Evolutionary conservation across 1,140 invertebrate species (phyloP).

Genomic region (Stenopsyche tienmushanensis): DNA sequence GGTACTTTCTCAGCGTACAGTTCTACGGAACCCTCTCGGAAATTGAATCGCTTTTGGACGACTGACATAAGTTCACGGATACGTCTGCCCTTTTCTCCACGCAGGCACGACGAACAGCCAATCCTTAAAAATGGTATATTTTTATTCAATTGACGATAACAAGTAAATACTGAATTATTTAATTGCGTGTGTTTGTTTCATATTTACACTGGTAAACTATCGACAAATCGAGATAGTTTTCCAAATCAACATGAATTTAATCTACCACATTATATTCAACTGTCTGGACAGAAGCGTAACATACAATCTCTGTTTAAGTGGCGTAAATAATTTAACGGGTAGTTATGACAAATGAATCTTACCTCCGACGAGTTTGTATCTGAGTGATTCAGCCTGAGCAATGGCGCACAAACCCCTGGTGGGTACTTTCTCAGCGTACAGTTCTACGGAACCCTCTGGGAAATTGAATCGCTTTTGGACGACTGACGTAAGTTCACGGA

Average conservation of each 20-base stretch:
- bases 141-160: too few species aligned
- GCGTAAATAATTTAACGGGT: slow-evolving; percentile 64
- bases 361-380: slow-evolving; percentile 97
- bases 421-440: slow-evolving; percentile 98
- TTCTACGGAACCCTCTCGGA: slow-evolving; percentile 92
- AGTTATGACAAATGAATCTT: slow-evolving; percentile 63
- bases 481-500: slow-evolving; percentile 95
- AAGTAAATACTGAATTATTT: background rate
- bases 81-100: slow-evolving; percentile 92
- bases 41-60: slow-evolving; percentile 97
- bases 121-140: slow-evolving; percentile 53
- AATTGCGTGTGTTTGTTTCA: slow-evolving; percentile 32
- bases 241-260: slow-evolving; percentile 34
- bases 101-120: slow-evolving; percentile 81
- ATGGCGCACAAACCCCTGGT: slow-evolving; percentile 98
- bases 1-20: slow-evolving; percentile 99
- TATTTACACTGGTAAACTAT: slow-evolving; percentile 35
- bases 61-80: slow-evolving; percentile 97
- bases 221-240: background rate
- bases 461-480: slow-evolving; percentile 98
- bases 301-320: slow-evolving; percentile 63
- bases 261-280: slow-evolving; percentile 39
- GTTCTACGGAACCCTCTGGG: slow-evolving; percentile 86
- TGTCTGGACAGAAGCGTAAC: slow-evolving; percentile 5
- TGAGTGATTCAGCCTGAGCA: slow-evolving; percentile 96